Evolutionary conservation across 2,797 vertebrate species (phyloP).

Genomic region (Potorous gilbertii): DNA sequence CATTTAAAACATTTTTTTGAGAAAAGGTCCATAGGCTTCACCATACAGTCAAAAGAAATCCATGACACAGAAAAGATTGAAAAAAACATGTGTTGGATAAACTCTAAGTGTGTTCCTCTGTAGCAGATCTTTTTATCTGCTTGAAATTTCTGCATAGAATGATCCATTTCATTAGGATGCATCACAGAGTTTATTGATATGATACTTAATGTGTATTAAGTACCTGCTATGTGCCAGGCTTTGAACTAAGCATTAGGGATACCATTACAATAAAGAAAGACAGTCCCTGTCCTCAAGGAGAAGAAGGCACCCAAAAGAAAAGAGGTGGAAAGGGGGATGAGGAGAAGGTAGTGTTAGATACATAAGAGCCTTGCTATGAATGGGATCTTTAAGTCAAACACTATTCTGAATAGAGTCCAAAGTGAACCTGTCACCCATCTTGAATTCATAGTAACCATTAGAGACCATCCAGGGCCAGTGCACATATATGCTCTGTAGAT

Average conservation of each 20-base stretch:
- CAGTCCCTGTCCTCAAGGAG: neutral
- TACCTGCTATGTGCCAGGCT: neutral
- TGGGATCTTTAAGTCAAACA: neutral
- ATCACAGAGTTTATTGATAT: neutral
- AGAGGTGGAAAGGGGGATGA: neutral
- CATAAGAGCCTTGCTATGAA: neutral
- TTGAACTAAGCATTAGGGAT: neutral
- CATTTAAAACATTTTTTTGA: constrained; percentile 2
- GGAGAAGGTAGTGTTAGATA: neutral
- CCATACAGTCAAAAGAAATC: neutral
- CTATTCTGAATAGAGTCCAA: neutral
- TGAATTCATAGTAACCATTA: constrained; percentile 39
- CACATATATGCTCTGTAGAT: neutral
- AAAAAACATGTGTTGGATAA: neutral
- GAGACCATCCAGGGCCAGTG: neutral
- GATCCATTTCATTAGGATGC: neutral
- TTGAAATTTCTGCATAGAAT: neutral
- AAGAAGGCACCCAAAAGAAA: neutral
- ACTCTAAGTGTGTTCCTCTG: neutral
- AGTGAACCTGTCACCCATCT: constrained; percentile 38
- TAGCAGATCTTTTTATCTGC: neutral
- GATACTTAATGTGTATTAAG: neutral
- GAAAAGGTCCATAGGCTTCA: neutral
- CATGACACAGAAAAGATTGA: neutral
- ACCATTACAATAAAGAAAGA: neutral